Evolutionary conservation across 2,113 vertebrate genomes (phyloP), one percentile per base, ranked within the genome.

Genomic region (Hassar affinis): DNA sequence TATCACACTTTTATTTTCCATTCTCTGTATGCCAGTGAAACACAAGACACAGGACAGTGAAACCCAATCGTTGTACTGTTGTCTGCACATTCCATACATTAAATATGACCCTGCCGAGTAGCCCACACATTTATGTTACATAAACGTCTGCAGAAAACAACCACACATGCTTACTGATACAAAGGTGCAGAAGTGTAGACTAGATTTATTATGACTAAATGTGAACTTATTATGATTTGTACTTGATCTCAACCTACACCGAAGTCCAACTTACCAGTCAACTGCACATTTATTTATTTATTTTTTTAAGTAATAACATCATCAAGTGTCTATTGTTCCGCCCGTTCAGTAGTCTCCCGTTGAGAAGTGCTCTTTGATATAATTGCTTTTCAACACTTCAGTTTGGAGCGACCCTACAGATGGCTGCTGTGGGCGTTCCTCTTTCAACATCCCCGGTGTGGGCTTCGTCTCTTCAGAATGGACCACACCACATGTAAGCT

Each of bases 401-500:
- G 30, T 56, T 77, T 35, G 30, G 10, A 35, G 51, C 6, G 4
- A 10, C 9, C 74, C 3, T 75, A 52, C 72, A 75, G 47, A 75
- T 75, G 72, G 72, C 49, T 33, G n/a, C 17, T 4, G 72, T 75
- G 72, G 72, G 47, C 17, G 72, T 75, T 52, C 42, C 51, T 51
- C 11, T 77, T 77, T 77, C 51, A 77, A 54, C 74, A 77, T 54
- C 51, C 51, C 47, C 10, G 7, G 51, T 1, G 52, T 77, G 51
- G 74, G 51, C 74, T 56, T 56, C 52, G 18, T 77, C 5, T 56
- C 20, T 54, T 38, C 51, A 14, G 51, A 56, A 77, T 22, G 18
- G 74, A 54, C 74, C 74, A 77, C 74, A 56, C 51, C 74, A 56
- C 74, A 56, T 35, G 74, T 54, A 33, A 54, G 49, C 27, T 33